Evolutionary conservation across 2,888 invertebrate genomes (phyloP).

Genomic region (Amphipoea lucens): DNA sequence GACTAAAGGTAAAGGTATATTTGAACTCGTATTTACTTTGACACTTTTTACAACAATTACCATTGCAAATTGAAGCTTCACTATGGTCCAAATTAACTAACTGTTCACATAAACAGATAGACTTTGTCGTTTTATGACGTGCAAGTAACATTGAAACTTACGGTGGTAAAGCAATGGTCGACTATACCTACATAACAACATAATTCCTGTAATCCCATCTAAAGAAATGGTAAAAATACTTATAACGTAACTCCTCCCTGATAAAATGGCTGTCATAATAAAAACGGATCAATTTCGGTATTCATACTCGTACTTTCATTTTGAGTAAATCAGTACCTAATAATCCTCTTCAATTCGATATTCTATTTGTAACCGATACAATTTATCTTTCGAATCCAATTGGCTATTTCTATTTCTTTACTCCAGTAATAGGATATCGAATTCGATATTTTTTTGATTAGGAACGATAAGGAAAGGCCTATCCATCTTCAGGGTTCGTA

Average conservation of each 20-base stretch:
- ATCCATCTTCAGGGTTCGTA: neutral
- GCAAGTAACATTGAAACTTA: neutral
- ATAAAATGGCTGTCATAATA: neutral
- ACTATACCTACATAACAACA: neutral
- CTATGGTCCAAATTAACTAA: neutral
- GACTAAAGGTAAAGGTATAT: no score
- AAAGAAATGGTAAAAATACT: neutral
- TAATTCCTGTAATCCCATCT: neutral
- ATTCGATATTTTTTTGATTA: neutral
- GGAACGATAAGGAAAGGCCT: neutral
- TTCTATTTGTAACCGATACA: slow-evolving; percentile 18
- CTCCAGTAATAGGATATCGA: neutral
- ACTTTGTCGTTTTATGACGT: neutral
- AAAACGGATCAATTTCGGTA: neutral
- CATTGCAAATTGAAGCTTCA: neutral
- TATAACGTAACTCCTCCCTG: no score
- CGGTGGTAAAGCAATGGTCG: neutral
- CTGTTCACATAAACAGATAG: neutral
- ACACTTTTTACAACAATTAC: neutral
- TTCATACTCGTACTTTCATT: slow-evolving; percentile 1
- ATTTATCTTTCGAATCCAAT: slow-evolving; percentile 21
- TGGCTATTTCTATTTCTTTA: neutral
- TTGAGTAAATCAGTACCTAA: slow-evolving; percentile 10
- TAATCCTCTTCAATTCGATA: neutral
- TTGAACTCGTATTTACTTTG: no score